Evolutionary conservation across 2,797 vertebrate species (phyloP).

Genomic region (Thamnophis elegans): DNA sequence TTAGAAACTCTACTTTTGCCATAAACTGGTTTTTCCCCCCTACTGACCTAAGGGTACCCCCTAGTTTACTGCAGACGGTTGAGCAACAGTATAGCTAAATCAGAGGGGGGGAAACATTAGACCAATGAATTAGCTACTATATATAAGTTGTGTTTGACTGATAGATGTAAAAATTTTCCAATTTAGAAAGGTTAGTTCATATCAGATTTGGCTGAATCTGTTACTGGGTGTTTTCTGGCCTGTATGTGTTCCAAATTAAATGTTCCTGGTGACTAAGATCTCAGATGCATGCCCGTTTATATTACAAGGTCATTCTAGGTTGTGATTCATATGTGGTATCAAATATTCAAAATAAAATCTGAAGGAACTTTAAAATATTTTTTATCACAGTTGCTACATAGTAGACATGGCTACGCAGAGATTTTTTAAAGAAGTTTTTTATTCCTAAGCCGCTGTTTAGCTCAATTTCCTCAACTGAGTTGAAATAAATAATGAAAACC

Average conservation of each 20-base stretch:
- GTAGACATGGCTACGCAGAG: not conserved
- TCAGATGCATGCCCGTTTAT: not conserved
- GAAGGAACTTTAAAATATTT: not conserved
- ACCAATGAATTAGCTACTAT: not conserved
- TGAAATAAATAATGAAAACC: not conserved
- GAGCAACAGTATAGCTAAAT: not conserved
- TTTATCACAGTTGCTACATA: not conserved
- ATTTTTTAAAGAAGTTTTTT: not conserved
- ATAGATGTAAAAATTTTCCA: not conserved
- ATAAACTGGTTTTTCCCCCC: not conserved
- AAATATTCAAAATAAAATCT: not conserved
- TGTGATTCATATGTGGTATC: not conserved
- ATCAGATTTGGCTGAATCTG: not conserved
- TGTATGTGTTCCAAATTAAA: constrained; percentile 8
- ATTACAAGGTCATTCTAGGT: not conserved
- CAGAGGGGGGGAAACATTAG: not conserved
- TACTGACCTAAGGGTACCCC: not conserved
- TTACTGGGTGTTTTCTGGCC: not conserved
- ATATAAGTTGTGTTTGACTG: not conserved
- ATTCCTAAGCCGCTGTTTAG: not conserved
- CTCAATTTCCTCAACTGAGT: not conserved
- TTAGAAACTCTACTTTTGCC: not conserved
- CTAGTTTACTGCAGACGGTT: not conserved
- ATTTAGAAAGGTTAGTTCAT: not conserved
- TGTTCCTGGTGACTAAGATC: not conserved